Evolutionary conservation across 2,113 vertebrate species (phyloP).

Genomic region (Emberiza fucata): DNA sequence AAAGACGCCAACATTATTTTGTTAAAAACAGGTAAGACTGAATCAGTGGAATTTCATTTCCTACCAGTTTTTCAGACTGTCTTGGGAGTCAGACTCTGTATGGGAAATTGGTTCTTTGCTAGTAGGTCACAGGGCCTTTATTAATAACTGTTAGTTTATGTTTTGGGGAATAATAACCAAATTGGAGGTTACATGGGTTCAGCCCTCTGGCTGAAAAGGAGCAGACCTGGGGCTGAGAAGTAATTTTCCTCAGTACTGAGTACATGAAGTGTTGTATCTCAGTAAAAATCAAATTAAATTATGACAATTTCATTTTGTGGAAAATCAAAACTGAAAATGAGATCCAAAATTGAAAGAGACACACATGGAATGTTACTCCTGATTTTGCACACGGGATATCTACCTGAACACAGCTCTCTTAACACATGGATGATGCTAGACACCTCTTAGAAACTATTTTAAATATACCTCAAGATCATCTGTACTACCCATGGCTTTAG

Average conservation of each 20-base stretch:
- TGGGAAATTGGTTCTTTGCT: neutral
- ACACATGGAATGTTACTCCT: neutral
- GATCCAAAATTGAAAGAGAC: neutral
- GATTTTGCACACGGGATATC: neutral
- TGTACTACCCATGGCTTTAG: neutral
- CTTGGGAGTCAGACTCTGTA: neutral
- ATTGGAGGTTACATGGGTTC: accelerated
- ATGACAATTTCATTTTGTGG: neutral
- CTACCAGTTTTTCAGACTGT: neutral
- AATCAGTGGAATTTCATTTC: neutral
- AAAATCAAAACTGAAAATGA: neutral
- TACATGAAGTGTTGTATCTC: neutral
- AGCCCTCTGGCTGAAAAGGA: neutral
- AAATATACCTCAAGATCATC: neutral
- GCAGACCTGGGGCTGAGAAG: neutral
- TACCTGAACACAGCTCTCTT: neutral
- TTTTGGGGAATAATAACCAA: neutral
- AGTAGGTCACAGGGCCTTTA: neutral
- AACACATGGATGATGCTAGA: neutral
- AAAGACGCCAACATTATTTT: neutral
- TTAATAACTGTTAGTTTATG: neutral
- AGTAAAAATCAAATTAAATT: neutral
- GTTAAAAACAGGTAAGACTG: neutral
- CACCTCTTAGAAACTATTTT: neutral
- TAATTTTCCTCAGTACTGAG: neutral